Evolutionary conservation across 2,113 vertebrate species (phyloP), one percentile per base, ranked within the genome.

Genomic region (Larimichthys crocea): DNA sequence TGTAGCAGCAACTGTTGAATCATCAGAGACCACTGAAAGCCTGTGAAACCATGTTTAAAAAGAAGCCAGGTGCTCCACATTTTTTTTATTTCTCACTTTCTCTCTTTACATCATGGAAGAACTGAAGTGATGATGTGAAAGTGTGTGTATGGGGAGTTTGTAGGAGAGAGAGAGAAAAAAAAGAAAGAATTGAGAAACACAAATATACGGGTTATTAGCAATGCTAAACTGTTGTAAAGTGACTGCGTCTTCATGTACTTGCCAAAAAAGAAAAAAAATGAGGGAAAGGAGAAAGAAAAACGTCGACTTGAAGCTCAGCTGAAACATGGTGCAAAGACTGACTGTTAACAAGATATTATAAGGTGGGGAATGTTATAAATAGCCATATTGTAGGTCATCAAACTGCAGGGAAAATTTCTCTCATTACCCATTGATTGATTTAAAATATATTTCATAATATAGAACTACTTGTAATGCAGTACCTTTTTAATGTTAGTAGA

Each of bases 1-100:
- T 92, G 89, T 85, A 92, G 88, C 88, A 76, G 93, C 93, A 94
- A 94, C 94, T 94, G 94, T 94, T 94, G 93, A 94, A 94, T 95
- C 94, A 93, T 92, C 91, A 80, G 94, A 95, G 95, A 94, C 90
- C 79, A 69, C 76, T 65, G 89, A 83, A 80, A 93, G 91, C 90
- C 86, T 87, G 88, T 83, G 84, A 92, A 95, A 93, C 89, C 82
- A 80, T 65, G 83, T 91, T 91, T 89, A 80, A 91, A 90, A 91
- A 85, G 73, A 82, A 91, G 91, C 92, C 93, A 95, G 94, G 95
- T 95, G 93, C 85, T 94, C 59, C 73, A 80, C 85, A 84, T 92
- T 88, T 89, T 88, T 89, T 85, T 77, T 61, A 79, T 72, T 69
- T 22, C 79, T 78, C 80, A 66, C 81, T 80, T 56, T 74, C 68